Conservation (phyloP, 2,888 invertebrate species). For the Oithona nana region DNA sequence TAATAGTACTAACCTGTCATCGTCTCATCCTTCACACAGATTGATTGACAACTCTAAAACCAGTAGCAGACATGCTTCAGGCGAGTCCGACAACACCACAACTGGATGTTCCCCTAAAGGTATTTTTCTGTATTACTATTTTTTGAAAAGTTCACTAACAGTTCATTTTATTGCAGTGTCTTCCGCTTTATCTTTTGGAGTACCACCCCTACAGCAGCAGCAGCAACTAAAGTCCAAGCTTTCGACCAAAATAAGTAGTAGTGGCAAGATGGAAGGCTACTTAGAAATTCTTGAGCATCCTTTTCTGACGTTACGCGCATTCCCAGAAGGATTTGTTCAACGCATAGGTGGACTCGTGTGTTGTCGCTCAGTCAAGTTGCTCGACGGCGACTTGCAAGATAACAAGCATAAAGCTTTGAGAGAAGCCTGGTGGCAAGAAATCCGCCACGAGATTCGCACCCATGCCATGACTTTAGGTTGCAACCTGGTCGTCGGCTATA, state of each 20-base stretch:
- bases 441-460: slow-evolving; percentile 68
- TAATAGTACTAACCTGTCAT: too few species aligned
- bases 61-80: background rate
- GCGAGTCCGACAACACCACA: background rate
- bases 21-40: too few species aligned
- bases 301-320: slow-evolving; percentile 74
- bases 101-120: background rate
- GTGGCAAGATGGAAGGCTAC: too few species aligned
- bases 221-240: too few species aligned
- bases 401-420: slow-evolving; percentile 79
- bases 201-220: too few species aligned
- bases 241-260: too few species aligned
- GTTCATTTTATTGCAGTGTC: too few species aligned
- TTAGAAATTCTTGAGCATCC: slow-evolving; percentile 73
- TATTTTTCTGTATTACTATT: too few species aligned
- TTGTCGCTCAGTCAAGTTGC: slow-evolving; percentile 58
- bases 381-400: slow-evolving; percentile 44
- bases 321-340: slow-evolving; percentile 62
- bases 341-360: slow-evolving; percentile 51
- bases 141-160: too few species aligned
- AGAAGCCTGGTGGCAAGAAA: slow-evolving; percentile 92
- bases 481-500: slow-evolving; percentile 80
- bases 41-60: too few species aligned
- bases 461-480: slow-evolving; percentile 80
- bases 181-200: too few species aligned